A percentile compares a stretch with the other conserved stretches of the same genome.
Conservation (phyloP, 2,113 vertebrate species). For the Gnathonemus echidnorhynchus region DNA sequence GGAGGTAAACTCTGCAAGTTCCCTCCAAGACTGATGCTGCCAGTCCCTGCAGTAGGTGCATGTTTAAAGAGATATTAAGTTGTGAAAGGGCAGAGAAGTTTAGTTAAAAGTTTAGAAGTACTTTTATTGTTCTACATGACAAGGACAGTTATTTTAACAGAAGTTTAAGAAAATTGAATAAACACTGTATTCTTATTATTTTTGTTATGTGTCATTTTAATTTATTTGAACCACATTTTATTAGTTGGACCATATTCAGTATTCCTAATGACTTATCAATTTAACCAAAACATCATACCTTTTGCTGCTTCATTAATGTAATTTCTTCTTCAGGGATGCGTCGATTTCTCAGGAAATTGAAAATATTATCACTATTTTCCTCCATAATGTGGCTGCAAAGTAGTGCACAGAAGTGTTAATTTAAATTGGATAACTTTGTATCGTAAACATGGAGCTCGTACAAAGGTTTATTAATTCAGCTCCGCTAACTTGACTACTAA, state of each 20-base stretch:
- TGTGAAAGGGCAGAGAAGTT: too few relatives aligned
- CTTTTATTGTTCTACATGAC: conserved; percentile 6
- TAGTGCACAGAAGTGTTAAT: background rate
- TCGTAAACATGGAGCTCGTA: too few relatives aligned
- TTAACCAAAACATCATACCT: conserved; percentile 4
- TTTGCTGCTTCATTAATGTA: conserved; percentile 8
- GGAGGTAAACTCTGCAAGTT: too few relatives aligned
- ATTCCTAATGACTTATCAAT: background rate
- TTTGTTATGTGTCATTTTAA: background rate
- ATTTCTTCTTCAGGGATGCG: conserved; percentile 10
- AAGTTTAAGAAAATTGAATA: conserved; percentile 6
- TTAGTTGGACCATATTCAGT: background rate
- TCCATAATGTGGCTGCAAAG: conserved; percentile 1
- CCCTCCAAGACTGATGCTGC: too few relatives aligned
- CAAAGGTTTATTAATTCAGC: too few relatives aligned
- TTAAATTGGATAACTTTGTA: background rate
- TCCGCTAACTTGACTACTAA: too few relatives aligned
- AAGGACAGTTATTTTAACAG: background rate
- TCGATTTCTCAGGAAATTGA: conserved; percentile 11
- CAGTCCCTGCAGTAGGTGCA: background rate
- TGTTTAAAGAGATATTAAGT: background rate
- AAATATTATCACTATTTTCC: conserved; percentile 12
- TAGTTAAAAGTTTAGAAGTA: background rate
- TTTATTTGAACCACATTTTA: background rate
- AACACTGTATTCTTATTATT: background rate